Evolutionary conservation across 2,888 invertebrate species (phyloP).

Genomic region (Phengaris arion): DNA sequence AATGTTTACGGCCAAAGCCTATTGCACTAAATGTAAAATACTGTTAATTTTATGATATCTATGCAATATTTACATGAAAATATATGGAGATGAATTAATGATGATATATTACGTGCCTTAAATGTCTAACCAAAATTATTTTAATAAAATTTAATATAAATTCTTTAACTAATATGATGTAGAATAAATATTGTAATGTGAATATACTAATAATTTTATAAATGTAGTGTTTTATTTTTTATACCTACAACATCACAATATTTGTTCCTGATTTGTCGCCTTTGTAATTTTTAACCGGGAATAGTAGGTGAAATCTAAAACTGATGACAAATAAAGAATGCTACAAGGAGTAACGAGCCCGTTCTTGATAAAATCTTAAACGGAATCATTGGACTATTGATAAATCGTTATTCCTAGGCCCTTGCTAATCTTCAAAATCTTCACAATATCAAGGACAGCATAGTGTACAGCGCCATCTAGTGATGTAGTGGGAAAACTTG

Average conservation of each 20-base stretch:
- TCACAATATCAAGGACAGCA: too few relatives aligned
- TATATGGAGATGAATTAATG: background rate
- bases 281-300: too few relatives aligned
- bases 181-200: constrained; percentile 56
- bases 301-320: too few relatives aligned
- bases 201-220: constrained; percentile 52
- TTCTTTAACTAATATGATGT: constrained; percentile 10
- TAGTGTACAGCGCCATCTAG: too few relatives aligned
- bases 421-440: too few relatives aligned
- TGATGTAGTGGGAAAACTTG: too few relatives aligned
- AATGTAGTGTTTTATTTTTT: constrained; percentile 29
- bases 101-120: constrained; percentile 17
- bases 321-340: too few relatives aligned
- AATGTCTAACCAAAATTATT: constrained; percentile 2
- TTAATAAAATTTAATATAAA: background rate
- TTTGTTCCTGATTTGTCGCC: too few relatives aligned
- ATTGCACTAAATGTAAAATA: background rate
- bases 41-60: constrained; percentile 1
- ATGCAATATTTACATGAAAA: constrained; percentile 2
- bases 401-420: too few relatives aligned
- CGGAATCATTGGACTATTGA: too few relatives aligned
- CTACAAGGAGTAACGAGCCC: too few relatives aligned
- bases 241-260: background rate
- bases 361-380: too few relatives aligned
- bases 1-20: background rate